A percentile compares a stretch with the other conserved stretches of the same genome.
Evolutionary conservation across 2,113 vertebrate species (phyloP).

Genomic region (Gobius niger): DNA sequence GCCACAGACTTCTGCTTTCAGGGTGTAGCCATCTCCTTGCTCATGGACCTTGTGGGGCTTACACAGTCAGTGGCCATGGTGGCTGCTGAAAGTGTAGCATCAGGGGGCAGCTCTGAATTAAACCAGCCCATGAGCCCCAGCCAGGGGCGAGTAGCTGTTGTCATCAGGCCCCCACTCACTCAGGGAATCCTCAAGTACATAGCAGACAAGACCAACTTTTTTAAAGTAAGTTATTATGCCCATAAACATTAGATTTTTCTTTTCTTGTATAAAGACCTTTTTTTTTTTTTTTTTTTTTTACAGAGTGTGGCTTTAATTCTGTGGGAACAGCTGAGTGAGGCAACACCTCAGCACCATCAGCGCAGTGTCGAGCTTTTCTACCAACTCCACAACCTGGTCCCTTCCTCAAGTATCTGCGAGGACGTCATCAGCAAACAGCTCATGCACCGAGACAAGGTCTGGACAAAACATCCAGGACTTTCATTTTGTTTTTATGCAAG

Average conservation of each 20-base stretch:
- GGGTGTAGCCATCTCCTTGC: constrained; percentile 88
- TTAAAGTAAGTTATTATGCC: constrained; percentile 81
- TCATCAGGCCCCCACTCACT: constrained; percentile 95
- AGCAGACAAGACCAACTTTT: constrained; percentile 93
- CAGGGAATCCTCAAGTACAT: constrained; percentile 92
- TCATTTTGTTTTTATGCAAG: neutral
- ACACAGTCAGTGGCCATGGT: constrained; percentile 93
- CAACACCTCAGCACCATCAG: constrained; percentile 93
- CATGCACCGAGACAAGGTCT: constrained; percentile 95
- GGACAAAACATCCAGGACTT: neutral
- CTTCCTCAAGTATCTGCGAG: constrained; percentile 95
- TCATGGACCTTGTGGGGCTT: constrained; percentile 95
- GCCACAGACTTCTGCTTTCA: constrained; percentile 87
- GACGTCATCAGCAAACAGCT: constrained; percentile 98
- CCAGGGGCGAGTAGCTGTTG: constrained; percentile 94
- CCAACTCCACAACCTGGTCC: constrained; percentile 96
- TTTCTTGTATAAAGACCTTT: neutral
- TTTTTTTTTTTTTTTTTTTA: neutral
- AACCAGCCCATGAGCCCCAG: constrained; percentile 90
- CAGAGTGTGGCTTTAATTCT: constrained; percentile 91
- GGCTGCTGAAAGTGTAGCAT: constrained; percentile 82
- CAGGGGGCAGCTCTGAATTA: constrained; percentile 75
- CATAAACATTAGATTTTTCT: neutral
- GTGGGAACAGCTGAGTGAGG: constrained; percentile 92
- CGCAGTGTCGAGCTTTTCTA: constrained; percentile 98